Percentiles rank a stretch among this genome's conserved stretches.
Conservation (phyloP, 2,113 vertebrate species). For the Gopherus flavomarginatus region DNA sequence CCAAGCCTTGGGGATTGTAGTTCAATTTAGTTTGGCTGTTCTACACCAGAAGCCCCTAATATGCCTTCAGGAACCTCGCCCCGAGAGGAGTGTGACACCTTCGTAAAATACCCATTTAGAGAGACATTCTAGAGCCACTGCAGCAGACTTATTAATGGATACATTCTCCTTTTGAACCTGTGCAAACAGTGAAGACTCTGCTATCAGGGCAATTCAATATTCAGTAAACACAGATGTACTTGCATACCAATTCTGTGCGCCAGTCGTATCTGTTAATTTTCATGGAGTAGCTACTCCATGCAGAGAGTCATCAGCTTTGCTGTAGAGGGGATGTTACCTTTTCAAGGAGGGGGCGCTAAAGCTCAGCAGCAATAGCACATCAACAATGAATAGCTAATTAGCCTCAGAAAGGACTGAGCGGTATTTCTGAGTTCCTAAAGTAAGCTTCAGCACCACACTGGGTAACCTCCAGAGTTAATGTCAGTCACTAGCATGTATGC, state of each 20-base stretch:
- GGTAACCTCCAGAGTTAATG: not conserved
- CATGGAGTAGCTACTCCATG: not conserved
- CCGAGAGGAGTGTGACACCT: too few relatives aligned
- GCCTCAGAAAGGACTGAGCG: not conserved
- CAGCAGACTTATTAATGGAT: not conserved
- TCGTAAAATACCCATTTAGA: not conserved
- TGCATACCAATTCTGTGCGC: not conserved
- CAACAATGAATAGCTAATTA: not conserved
- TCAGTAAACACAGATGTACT: not conserved
- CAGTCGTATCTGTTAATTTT: not conserved
- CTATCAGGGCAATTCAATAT: accelerated
- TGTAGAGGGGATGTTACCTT: not conserved
- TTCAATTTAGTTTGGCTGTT: not conserved
- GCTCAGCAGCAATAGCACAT: not conserved
- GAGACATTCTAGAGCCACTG: not conserved
- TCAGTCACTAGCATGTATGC: not conserved
- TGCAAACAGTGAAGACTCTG: not conserved
- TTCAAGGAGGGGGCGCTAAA: not conserved
- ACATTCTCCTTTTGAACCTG: not conserved
- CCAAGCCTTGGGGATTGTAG: not conserved
- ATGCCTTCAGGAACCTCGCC: not conserved
- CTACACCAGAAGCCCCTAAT: not conserved
- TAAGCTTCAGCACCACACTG: not conserved
- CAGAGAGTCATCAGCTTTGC: not conserved
- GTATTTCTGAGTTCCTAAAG: not conserved